Percentiles rank a stretch among this genome's conserved stretches.
phyloP scores from a whole-genome alignment of 2,888 invertebrate species.

The Leptogaster cylindrica region DNA sequence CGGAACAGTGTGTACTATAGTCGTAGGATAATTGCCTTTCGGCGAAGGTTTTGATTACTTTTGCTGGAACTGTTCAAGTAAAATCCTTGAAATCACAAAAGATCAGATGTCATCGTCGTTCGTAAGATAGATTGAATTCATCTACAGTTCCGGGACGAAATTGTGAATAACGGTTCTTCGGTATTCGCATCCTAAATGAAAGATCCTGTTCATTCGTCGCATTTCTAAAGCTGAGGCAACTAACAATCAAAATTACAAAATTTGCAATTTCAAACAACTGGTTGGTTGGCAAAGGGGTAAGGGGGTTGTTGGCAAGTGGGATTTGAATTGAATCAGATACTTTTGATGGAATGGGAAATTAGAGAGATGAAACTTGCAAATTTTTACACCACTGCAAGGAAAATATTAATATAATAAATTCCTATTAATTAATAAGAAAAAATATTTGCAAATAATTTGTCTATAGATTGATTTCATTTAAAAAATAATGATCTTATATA shows the following conservation, averaged over 20 bases:
- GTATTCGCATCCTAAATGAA: slow-evolving; percentile 10
- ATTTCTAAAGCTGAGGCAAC: slow-evolving; percentile 23
- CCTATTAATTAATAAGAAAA: no score
- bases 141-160: slow-evolving; percentile 15
- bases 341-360: neutral
- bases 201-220: slow-evolving; percentile 3
- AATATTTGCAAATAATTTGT: no score
- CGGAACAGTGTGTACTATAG: slow-evolving; percentile 22
- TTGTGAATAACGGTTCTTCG: no score
- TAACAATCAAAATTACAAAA: slow-evolving; percentile 45
- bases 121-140: slow-evolving; percentile 22
- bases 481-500: no score
- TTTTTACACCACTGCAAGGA: no score
- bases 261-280: slow-evolving; percentile 46
- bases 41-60: slow-evolving; percentile 39
- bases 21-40: slow-evolving; percentile 34
- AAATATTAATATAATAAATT: no score
- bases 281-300: no score
- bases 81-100: slow-evolving; percentile 39
- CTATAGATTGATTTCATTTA: no score
- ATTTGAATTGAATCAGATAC: neutral
- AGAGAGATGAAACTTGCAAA: neutral
- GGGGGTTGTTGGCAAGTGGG: slow-evolving; percentile 2
- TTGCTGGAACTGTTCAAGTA: slow-evolving; percentile 30
- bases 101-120: slow-evolving; percentile 39